Evolutionary conservation across 2,113 vertebrate genomes (phyloP).

Genomic region (Xenopus tropicalis): DNA sequence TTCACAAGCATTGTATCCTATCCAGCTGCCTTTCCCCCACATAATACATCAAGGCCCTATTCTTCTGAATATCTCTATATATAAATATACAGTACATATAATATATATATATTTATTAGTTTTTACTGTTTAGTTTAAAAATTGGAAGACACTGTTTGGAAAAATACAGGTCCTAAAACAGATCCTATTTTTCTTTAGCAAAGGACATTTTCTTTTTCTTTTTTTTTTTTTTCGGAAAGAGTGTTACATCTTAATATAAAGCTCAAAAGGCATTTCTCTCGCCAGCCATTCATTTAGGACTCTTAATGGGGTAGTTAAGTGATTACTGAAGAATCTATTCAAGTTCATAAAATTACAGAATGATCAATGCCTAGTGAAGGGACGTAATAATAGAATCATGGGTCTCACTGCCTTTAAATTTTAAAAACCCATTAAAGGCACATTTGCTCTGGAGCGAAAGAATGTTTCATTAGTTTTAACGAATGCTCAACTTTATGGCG

Average conservation of each 20-base stretch:
- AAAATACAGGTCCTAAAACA: constrained; percentile 18
- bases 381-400: constrained; percentile 32
- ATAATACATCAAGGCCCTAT: no score
- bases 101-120: no score
- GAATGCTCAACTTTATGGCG: neutral
- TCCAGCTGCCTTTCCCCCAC: no score
- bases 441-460: constrained; percentile 11
- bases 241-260: neutral
- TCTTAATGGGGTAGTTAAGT: constrained; percentile 30
- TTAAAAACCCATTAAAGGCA: constrained; percentile 28
- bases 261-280: neutral
- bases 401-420: constrained; percentile 20
- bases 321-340: constrained; percentile 28
- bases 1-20: no score
- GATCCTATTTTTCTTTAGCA: neutral
- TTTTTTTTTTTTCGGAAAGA: no score
- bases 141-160: no score
- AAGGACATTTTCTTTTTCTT: no score
- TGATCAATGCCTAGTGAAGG: constrained; percentile 31
- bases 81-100: no score
- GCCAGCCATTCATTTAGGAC: constrained; percentile 11
- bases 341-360: constrained; percentile 43
- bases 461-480: neutral
- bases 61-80: no score
- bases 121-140: no score